Percentiles rank a stretch among this genome's conserved stretches.
phyloP scores from a whole-genome alignment of 2,888 invertebrate genomes.

The Isotomurus palustris region DNA sequence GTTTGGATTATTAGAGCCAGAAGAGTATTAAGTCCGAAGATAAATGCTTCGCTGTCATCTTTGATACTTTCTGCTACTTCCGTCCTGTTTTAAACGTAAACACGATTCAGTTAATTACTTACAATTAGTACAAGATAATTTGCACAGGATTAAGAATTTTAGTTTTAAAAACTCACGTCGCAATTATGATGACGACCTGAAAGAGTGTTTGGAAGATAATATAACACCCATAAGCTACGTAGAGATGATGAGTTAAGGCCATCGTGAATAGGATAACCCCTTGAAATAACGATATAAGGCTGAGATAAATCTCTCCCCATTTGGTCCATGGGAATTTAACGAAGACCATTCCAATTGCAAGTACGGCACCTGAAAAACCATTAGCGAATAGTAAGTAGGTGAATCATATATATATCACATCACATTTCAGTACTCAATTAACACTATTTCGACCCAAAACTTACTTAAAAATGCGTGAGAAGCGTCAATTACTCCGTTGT shows the following conservation, averaged over 20 bases:
- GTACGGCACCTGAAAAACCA: constrained; percentile 39
- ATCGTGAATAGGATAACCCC: constrained; percentile 54
- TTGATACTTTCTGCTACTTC: constrained; percentile 77
- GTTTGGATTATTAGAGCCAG: constrained; percentile 73
- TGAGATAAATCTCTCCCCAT: constrained; percentile 54
- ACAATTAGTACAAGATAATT: no score
- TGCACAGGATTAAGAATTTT: no score
- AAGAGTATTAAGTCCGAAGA: constrained; percentile 85
- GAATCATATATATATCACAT: background rate
- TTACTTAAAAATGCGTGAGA: constrained; percentile 65
- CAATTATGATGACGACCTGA: constrained; percentile 72
- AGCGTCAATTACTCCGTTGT: constrained; percentile 64
- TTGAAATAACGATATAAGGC: constrained; percentile 54
- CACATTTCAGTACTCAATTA: background rate
- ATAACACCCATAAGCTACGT: constrained; percentile 70
- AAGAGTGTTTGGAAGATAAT: constrained; percentile 70
- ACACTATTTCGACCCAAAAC: background rate
- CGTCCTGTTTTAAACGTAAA: no score
- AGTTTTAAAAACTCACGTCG: constrained; percentile 62
- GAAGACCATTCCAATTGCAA: constrained; percentile 53
- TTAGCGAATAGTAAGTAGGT: background rate
- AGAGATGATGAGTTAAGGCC: constrained; percentile 59
- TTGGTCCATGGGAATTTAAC: constrained; percentile 55
- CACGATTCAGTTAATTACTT: no score
- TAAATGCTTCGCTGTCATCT: constrained; percentile 79